Evolutionary conservation across 2,888 invertebrate species (phyloP), one percentile per base, ranked within the genome.

Genomic region (Mactromeris polynyma): DNA sequence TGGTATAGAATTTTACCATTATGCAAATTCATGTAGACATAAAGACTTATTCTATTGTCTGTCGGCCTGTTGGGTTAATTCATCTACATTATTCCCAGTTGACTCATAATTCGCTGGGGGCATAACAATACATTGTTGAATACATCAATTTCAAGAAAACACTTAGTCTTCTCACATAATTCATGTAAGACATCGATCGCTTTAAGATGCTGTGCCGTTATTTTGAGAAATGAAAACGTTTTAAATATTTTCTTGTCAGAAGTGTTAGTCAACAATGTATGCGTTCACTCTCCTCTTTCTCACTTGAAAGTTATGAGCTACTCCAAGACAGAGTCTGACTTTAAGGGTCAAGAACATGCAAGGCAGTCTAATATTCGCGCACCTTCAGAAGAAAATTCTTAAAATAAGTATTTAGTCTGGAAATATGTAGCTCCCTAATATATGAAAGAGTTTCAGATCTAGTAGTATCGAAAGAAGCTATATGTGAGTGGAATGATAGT

Each of bases 151-250:
- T 73, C 36, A 73, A 73, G 73, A 73, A 73, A 36, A 36, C 73
- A 73, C 73, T 73, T 73, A 73, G 73, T 6, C 31, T 19, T 14
- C 33, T 73, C 73, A 11, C 31, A 73, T 73, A 73, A 36, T 14
- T 36, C 77, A 64, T 83, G 83, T 31, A 31, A 46, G 42, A 26
- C 73, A 46, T 73, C 73, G 73, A 40, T 73, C 77, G 77, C 77
- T 77, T 6, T 19, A 33, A 77, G 31, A 77, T 77, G 17, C 36
- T 21, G 19, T 36, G 77, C 33, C n/a, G 40, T 19, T 77, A 21
- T 36, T 21, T 21, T 77, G 21, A 36, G 17, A 38, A 33, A 73
- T n/a, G 6, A 26, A 31, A 26, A 17, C 1, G 69, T 40, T 36
- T 40, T 36, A 46, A 42, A 31, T 40, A 79, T 46, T 51, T 36